Evolutionary conservation across 2,888 invertebrate species (phyloP).

Genomic region (Drosophila atripex): DNA sequence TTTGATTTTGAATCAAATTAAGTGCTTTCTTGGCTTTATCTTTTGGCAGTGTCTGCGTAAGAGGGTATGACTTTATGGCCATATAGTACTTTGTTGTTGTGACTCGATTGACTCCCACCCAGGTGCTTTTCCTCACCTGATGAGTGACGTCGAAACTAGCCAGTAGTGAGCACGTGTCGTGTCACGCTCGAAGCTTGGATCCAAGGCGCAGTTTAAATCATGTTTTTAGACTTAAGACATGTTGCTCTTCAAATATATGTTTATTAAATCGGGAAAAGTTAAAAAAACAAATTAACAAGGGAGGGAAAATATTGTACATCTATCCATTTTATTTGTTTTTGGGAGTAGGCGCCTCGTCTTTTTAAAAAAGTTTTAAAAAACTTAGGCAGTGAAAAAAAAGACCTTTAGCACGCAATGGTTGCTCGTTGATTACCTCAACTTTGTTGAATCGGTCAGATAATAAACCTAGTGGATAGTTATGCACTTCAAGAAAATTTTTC

Average conservation of each 20-base stretch:
- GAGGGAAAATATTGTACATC: not conserved
- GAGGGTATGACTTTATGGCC: constrained; percentile 4
- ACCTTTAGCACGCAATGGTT: constrained; percentile 41
- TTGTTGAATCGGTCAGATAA: constrained; percentile 39
- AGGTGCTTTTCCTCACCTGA: constrained; percentile 45
- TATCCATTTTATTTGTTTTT: not conserved
- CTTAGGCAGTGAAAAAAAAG: not conserved
- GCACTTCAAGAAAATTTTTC: constrained; percentile 5
- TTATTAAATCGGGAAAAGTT: too few species aligned
- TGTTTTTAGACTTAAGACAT: not conserved
- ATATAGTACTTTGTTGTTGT: constrained; percentile 8
- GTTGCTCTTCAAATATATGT: not conserved
- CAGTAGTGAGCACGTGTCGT: constrained; percentile 22
- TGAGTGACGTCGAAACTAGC: constrained; percentile 24
- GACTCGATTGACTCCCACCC: constrained; percentile 2
- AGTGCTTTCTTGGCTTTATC: constrained; percentile 16
- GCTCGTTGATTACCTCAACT: constrained; percentile 32
- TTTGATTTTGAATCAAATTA: not conserved
- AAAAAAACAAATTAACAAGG: too few species aligned
- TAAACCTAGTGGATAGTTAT: constrained; percentile 24
- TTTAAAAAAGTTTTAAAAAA: not conserved
- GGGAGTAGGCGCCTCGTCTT: not conserved
- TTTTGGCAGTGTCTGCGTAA: not conserved
- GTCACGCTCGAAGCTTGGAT: constrained; percentile 11
- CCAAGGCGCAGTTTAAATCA: not conserved